phyloP scores from a whole-genome alignment of 1,140 invertebrate genomes.

The Nephila pilipes region DNA sequence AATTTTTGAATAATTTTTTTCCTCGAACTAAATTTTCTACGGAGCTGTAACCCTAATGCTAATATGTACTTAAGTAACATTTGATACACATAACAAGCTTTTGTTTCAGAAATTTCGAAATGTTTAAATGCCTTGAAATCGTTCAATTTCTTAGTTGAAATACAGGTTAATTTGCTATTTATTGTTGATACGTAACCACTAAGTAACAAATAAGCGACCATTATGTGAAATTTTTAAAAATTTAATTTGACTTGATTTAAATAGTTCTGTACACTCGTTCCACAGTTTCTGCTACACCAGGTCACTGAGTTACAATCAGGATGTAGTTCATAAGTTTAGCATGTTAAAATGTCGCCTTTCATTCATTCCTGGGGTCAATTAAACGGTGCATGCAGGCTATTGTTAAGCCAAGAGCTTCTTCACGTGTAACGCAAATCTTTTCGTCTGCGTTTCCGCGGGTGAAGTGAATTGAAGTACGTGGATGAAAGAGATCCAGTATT shows the following conservation, averaged over 20 bases:
- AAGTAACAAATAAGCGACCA: too few relatives aligned
- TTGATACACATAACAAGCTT: too few relatives aligned
- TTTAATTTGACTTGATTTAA: background rate
- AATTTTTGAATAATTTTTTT: too few relatives aligned
- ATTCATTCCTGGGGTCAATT: constrained; percentile 7
- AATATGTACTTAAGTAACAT: too few relatives aligned
- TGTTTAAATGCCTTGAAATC: too few relatives aligned
- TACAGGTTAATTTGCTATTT: too few relatives aligned
- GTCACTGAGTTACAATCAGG: background rate
- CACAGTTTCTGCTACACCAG: background rate
- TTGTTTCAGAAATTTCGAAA: too few relatives aligned
- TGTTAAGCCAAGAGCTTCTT: background rate
- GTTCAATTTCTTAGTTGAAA: too few relatives aligned
- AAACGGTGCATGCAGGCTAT: constrained; percentile 21
- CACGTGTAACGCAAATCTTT: constrained; percentile 16
- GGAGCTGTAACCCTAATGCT: too few relatives aligned
- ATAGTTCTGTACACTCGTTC: background rate
- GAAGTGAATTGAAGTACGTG: constrained; percentile 9
- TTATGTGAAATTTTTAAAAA: too few relatives aligned
- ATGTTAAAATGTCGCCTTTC: background rate
- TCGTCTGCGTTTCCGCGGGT: background rate
- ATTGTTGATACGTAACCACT: too few relatives aligned
- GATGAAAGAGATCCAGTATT: background rate
- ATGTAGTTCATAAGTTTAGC: constrained; percentile 31
- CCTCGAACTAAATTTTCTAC: too few relatives aligned